phyloP scores from a whole-genome alignment of 2,888 invertebrate species.

The Baronia brevicornis region DNA sequence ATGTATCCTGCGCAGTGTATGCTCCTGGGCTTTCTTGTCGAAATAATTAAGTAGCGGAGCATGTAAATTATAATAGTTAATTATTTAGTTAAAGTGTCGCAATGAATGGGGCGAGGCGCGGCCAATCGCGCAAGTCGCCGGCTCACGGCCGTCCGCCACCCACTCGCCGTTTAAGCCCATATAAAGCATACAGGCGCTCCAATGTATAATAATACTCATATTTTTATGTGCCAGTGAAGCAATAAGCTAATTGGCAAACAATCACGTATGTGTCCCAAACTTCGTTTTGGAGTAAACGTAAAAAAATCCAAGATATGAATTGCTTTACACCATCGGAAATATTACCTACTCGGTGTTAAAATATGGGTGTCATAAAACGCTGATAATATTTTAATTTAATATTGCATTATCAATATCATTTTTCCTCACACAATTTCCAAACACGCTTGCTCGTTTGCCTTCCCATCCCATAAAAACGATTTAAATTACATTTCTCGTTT shows the following conservation, averaged over 20 bases:
- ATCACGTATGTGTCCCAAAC: slow-evolving; percentile 10
- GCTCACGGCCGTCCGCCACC: slow-evolving; percentile 70
- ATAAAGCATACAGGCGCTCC: slow-evolving; percentile 57
- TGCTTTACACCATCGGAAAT: slow-evolving; percentile 3
- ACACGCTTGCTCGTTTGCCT: no score
- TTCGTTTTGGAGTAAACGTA: slow-evolving; percentile 9
- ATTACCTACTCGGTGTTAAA: no score
- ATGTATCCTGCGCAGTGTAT: no score
- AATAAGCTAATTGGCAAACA: slow-evolving; percentile 48
- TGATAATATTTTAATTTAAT: no score
- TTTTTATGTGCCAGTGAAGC: slow-evolving; percentile 55
- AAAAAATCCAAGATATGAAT: slow-evolving; percentile 9
- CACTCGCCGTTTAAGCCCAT: slow-evolving; percentile 69
- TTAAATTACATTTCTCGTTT: no score
- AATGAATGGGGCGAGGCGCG: slow-evolving; percentile 46
- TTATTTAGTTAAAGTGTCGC: slow-evolving; percentile 58
- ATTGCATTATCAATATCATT: no score
- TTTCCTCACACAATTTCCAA: no score
- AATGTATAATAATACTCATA: slow-evolving; percentile 61
- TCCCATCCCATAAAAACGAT: no score
- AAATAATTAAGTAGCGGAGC: slow-evolving; percentile 17
- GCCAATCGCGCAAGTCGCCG: slow-evolving; percentile 55
- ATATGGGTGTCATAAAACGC: no score
- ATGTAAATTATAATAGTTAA: slow-evolving; percentile 33
- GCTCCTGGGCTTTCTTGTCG: slow-evolving; percentile 1